These are phyloP conservation scores for Mellilla xanthometata DNA, from an alignment of 2,888 invertebrate genomes.

Conservation along the genomic window DNA sequence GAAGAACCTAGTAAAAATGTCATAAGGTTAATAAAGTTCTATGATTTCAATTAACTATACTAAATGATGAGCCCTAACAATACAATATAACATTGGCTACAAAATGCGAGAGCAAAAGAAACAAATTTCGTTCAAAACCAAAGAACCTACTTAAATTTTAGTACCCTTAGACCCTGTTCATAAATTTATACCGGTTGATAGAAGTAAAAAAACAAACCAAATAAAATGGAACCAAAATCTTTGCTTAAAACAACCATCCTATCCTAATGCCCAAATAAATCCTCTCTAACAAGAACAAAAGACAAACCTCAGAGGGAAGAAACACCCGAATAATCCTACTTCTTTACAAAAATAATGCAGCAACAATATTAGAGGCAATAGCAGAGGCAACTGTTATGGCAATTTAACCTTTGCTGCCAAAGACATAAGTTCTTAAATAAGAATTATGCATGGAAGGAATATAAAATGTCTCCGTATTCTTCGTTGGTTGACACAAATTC, in stretches of 20 bases:
- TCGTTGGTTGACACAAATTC: conserved; percentile 51
- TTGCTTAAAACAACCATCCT: conserved; percentile 42
- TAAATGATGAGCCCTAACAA: too few species aligned
- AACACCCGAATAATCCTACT: conserved; percentile 50
- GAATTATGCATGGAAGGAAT: conserved; percentile 26
- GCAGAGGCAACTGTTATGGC: conserved; percentile 7
- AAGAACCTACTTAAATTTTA: too few species aligned
- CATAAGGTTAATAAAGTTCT: too few species aligned
- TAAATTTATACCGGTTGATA: not conserved
- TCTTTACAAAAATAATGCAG: conserved; percentile 57
- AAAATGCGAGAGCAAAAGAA: too few species aligned
- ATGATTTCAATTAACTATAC: too few species aligned
- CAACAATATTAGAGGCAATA: conserved; percentile 37
- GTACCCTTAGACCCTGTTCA: too few species aligned
- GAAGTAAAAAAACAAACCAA: conserved; percentile 2
- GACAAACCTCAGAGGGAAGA: conserved; percentile 49
- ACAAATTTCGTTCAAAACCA: too few species aligned
- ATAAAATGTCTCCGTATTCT: conserved; percentile 43
- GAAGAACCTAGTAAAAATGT: too few species aligned
- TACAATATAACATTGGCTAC: too few species aligned
- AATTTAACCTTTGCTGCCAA: conserved; percentile 23
- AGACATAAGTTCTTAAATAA: conserved; percentile 17
- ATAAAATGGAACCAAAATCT: conserved; percentile 27
- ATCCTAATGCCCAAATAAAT: conserved; percentile 53
- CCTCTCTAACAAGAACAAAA: conserved; percentile 57